phyloP scores from a whole-genome alignment of 2,888 invertebrate species.

The Ennomos erosarius region DNA sequence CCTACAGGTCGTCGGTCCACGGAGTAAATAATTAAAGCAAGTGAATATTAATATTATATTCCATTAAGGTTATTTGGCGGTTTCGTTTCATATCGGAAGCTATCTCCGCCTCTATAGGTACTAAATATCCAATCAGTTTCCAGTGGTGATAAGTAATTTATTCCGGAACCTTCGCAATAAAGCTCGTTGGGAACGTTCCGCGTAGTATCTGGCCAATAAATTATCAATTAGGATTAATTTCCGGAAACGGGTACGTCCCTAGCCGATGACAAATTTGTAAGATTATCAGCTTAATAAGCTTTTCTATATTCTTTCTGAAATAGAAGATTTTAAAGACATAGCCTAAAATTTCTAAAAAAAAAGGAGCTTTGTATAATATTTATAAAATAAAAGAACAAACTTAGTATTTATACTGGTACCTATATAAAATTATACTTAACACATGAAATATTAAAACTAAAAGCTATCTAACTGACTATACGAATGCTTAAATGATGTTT shows the following conservation, averaged over 20 bases:
- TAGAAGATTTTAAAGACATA: no score
- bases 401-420: no score
- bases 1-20: background rate
- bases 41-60: no score
- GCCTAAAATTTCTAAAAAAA: no score
- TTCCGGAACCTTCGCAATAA: constrained; percentile 33
- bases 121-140: constrained; percentile 22
- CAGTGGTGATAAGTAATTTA: constrained; percentile 34
- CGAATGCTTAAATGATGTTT: no score
- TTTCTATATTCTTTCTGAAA: background rate
- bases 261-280: constrained; percentile 47
- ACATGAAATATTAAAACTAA: no score
- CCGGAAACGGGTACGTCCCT: constrained; percentile 39
- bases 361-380: no score
- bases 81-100: constrained; percentile 2
- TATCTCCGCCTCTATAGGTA: constrained; percentile 5
- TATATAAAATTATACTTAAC: no score
- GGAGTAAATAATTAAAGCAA: background rate
- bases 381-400: no score
- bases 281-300: constrained; percentile 39
- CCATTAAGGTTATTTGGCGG: background rate
- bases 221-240: constrained; percentile 51
- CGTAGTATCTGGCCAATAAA: constrained; percentile 45
- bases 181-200: constrained; percentile 22
- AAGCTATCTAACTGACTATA: no score